Base-by-base conservation (phyloP, 2,113 vertebrate species). In the Upupa epops region DNA sequence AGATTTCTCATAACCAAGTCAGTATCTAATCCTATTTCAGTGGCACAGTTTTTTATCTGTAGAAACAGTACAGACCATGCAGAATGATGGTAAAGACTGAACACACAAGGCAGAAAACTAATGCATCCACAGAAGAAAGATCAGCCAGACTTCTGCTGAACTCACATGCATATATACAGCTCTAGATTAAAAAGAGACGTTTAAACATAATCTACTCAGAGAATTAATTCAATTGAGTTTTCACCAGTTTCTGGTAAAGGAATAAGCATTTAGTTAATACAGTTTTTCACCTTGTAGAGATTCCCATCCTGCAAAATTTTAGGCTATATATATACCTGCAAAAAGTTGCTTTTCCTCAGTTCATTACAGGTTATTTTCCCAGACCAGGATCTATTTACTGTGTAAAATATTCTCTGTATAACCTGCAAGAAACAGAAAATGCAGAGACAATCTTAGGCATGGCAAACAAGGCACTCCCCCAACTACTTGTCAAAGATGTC, bases 321-420 rank as follows among this genome's bases (percentile, higher is more conserved):
- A 85, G 21, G 20, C 29, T 24, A 36, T 52, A 42, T 52, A 42
- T 0, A 5, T 92, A 99, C 99, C 98, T 99, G 99, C 58, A 99
- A 97, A 96, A 99, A 99, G 71, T 96, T 98, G 96, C 99, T 99
- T 97, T 98, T 98, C 89, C 98, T 97, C 55, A 99, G 98, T 89
- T 99, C 99, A 0, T 98, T 93, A 74, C 97, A 98, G 10, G 98
- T 98, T 94, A 99, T 99, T 94, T 98, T 98, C 68, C 99, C 99
- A 5, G 98, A 98, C 99, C 99, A 99, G 11, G 99, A 99, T 77
- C 99, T 97, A 95, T 99, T 99, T 77, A 99, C 98, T 8, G 98
- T 98, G 95, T 99, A 99, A 98, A 99, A 99, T 97, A 99, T 99
- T 96, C 99, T 98, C 94, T 99, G 99, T 82, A 98, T 98, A 83